Conservation (phyloP, 2,888 invertebrate genomes). For the Machimus rusticus region DNA sequence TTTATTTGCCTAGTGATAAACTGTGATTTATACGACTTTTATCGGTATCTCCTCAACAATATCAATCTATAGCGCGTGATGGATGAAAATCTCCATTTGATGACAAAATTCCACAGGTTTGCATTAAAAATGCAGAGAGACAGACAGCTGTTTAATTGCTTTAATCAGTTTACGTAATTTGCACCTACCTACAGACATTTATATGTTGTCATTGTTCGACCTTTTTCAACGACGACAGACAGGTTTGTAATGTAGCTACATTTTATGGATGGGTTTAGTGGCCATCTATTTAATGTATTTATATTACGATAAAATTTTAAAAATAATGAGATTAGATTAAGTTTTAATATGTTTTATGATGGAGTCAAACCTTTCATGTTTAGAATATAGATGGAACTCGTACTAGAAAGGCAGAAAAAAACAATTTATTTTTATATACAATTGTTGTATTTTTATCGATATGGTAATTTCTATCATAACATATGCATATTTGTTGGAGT, state of each 20-base stretch:
- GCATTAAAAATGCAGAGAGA: not conserved
- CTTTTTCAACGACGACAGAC: not conserved
- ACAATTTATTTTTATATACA: too few species aligned
- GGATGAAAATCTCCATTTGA: not conserved
- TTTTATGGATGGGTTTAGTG: not conserved
- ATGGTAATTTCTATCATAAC: too few species aligned
- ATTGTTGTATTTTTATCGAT: too few species aligned
- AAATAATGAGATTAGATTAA: too few species aligned
- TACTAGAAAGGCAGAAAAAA: too few species aligned
- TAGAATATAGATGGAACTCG: too few species aligned
- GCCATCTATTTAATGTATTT: too few species aligned
- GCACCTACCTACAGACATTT: not conserved
- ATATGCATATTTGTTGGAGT: too few species aligned
- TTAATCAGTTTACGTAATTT: not conserved
- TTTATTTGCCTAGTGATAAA: not conserved
- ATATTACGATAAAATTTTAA: too few species aligned
- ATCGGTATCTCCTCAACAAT: not conserved
- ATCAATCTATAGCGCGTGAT: not conserved
- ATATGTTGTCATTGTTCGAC: not conserved
- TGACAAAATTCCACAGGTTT: not conserved
- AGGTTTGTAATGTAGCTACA: too few species aligned
- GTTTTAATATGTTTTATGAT: too few species aligned
- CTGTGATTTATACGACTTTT: not conserved
- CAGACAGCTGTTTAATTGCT: not conserved
- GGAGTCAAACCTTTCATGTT: too few species aligned